phyloP scores from a whole-genome alignment of 2,797 vertebrate genomes.

The Mycteria americana region DNA sequence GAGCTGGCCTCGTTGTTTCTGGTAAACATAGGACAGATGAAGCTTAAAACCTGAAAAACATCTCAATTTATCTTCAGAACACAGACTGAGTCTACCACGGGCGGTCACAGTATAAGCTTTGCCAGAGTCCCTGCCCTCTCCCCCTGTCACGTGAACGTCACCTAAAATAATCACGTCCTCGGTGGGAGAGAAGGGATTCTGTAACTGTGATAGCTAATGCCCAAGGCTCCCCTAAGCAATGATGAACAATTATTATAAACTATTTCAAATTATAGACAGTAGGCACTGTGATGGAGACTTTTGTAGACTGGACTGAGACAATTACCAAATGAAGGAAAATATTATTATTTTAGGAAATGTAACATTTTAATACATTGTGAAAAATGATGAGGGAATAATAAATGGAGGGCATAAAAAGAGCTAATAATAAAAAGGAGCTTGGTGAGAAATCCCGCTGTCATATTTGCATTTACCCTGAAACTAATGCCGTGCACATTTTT shows the following conservation, averaged over 20 bases:
- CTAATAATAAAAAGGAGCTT: slow-evolving; percentile 80
- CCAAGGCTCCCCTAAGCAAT: slow-evolving; percentile 54
- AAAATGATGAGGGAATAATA: slow-evolving; percentile 81
- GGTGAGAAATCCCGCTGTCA: slow-evolving; percentile 80
- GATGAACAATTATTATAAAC: slow-evolving; percentile 69
- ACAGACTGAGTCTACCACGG: slow-evolving; percentile 34
- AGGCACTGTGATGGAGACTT: slow-evolving; percentile 51
- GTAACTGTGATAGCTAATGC: slow-evolving; percentile 66
- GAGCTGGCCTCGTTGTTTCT: background rate
- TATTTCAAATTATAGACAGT: slow-evolving; percentile 67
- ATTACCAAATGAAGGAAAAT: slow-evolving; percentile 79
- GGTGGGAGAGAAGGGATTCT: slow-evolving; percentile 63
- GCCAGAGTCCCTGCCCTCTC: slow-evolving; percentile 51
- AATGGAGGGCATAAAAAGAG: slow-evolving; percentile 77
- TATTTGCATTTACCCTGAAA: slow-evolving; percentile 85
- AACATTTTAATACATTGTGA: slow-evolving; percentile 81
- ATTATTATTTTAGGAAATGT: slow-evolving; percentile 80
- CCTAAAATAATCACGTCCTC: slow-evolving; percentile 72
- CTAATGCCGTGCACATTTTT: slow-evolving; percentile 78
- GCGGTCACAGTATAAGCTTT: slow-evolving; percentile 24
- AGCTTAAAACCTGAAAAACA: slow-evolving; percentile 9
- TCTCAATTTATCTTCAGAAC: slow-evolving; percentile 66
- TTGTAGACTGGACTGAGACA: slow-evolving; percentile 68
- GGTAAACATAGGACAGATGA: slow-evolving; percentile 18
- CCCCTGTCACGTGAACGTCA: slow-evolving; percentile 60